Percentiles rank a stretch among this genome's conserved stretches.
Conservation (phyloP, 2,888 invertebrate genomes). For the Acanthococcus lagerstroemiae region DNA sequence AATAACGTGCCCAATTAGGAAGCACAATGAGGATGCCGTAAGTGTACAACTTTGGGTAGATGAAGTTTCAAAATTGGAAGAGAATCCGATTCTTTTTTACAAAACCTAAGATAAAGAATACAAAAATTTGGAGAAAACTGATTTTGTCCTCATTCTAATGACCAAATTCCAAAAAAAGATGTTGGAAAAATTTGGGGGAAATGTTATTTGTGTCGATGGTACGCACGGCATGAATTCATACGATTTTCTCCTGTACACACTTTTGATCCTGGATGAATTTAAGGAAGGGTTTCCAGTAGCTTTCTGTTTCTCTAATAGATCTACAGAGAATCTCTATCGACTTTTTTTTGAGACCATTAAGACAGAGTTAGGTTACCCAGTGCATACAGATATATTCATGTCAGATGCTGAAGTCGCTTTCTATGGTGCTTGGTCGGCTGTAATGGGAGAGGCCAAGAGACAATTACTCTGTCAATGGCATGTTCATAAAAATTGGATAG, state of each 20-base stretch:
- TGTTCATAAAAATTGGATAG: slow-evolving; percentile 2
- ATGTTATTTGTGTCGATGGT: neutral
- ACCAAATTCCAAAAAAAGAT: neutral
- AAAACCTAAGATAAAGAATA: neutral
- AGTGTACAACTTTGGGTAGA: neutral
- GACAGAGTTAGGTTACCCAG: neutral
- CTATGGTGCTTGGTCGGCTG: neutral
- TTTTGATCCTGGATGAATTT: slow-evolving; percentile 4
- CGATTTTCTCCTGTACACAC: neutral
- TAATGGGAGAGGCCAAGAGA: neutral
- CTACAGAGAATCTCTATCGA: neutral
- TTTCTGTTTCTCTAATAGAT: neutral
- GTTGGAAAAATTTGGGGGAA: neutral
- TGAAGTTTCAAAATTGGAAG: neutral
- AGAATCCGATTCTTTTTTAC: neutral
- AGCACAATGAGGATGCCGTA: too few species aligned
- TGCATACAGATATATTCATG: slow-evolving; percentile 1
- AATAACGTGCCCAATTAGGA: too few species aligned
- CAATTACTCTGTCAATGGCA: slow-evolving; percentile 8
- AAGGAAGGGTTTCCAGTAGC: slow-evolving; percentile 1
- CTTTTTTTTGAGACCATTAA: neutral
- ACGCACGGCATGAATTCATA: slow-evolving; percentile 9
- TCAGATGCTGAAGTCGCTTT: neutral
- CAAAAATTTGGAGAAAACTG: neutral
- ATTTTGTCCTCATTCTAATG: neutral